These are phyloP conservation scores for Hydractinia echinata DNA, from an alignment of 30 jellyfish, hydroid and myxozoan genomes.

Conservation along the genomic window DNA sequence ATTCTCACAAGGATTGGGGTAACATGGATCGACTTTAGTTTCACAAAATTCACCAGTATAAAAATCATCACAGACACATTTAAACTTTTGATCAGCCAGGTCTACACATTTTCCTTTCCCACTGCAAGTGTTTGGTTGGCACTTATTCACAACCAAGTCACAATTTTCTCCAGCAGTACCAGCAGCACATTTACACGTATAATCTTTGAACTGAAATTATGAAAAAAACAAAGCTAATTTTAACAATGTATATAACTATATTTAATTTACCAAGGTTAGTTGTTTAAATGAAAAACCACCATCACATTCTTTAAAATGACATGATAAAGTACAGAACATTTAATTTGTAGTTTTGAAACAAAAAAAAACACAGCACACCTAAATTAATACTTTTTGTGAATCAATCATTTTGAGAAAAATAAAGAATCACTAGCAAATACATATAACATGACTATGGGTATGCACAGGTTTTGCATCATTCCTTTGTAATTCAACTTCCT, in stretches of 20 bases:
- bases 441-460: no score
- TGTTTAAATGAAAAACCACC: background rate
- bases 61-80: constrained; percentile 78
- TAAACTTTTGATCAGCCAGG: constrained; percentile 62
- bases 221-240: background rate
- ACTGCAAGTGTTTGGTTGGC: constrained; percentile 66
- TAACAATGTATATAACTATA: background rate
- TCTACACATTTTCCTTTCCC: constrained; percentile 60
- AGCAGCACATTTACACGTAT: constrained; percentile 70
- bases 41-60: constrained; percentile 87
- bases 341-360: no score
- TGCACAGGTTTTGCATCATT: no score
- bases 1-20: constrained; percentile 67
- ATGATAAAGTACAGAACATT: no score
- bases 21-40: constrained; percentile 61
- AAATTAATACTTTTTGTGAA: no score
- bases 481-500: no score
- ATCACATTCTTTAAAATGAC: background rate
- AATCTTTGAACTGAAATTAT: constrained; percentile 52
- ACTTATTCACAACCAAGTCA: constrained; percentile 46
- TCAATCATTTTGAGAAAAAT: no score
- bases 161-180: constrained; percentile 86
- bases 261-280: background rate
- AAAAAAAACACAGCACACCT: no score
- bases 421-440: no score